These are phyloP conservation scores for Machaerirhynchus nigripectus DNA, from an alignment of 2,113 vertebrate genomes.

Conservation along the genomic window DNA sequence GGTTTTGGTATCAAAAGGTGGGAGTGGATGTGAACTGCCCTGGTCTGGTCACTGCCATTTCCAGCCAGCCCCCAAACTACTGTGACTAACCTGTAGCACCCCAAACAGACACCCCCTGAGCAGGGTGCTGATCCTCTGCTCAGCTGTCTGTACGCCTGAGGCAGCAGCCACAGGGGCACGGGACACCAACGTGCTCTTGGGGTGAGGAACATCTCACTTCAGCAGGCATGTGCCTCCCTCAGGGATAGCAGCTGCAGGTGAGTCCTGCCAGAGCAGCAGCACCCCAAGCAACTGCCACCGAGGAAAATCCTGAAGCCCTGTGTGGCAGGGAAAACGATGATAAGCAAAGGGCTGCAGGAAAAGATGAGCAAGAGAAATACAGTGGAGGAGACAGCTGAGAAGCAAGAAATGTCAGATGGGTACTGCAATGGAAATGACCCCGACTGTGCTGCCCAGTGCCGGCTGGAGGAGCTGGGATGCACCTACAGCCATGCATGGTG, in stretches of 20 bases:
- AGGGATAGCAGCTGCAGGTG: background rate
- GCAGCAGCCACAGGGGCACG: background rate
- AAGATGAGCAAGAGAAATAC: fast-evolving
- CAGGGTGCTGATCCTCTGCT: background rate
- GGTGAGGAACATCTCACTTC: background rate
- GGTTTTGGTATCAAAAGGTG: background rate
- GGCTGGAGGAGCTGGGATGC: background rate
- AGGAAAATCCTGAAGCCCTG: background rate
- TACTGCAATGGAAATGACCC: background rate
- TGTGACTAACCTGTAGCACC: background rate
- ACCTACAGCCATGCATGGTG: fast-evolving
- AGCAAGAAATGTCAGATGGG: background rate
- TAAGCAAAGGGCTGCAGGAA: background rate
- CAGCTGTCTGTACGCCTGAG: fast-evolving
- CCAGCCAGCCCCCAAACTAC: background rate
- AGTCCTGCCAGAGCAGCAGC: background rate
- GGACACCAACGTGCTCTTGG: fast-evolving
- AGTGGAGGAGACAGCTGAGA: background rate
- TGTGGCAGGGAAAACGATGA: background rate
- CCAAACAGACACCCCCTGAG: background rate
- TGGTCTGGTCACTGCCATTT: background rate
- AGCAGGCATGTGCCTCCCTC: fast-evolving
- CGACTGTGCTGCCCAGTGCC: fast-evolving
- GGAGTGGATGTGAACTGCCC: background rate
- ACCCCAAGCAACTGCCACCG: fast-evolving